A percentile compares a stretch with the other conserved stretches of the same genome.
These are phyloP conservation scores for Andricus curvator DNA, from an alignment of 2,888 invertebrate species.

Conservation along the genomic window DNA sequence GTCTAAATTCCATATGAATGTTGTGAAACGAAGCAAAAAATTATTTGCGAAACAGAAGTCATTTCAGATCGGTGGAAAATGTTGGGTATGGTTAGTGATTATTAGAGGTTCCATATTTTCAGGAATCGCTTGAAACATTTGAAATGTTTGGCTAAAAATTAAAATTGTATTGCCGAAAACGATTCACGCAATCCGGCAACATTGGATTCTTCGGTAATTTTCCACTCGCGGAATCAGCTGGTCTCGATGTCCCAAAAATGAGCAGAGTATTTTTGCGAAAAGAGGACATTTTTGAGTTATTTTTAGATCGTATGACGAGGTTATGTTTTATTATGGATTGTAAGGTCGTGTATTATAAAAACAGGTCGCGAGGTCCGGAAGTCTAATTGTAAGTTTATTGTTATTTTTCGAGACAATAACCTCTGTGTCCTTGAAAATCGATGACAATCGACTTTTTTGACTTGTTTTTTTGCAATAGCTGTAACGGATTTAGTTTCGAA, in stretches of 20 bases:
- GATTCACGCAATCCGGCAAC: neutral
- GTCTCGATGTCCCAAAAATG: slow-evolving; percentile 2
- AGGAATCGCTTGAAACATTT: neutral
- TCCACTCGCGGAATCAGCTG: slow-evolving; percentile 27
- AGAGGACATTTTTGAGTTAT: slow-evolving; percentile 9
- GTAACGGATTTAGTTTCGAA: neutral
- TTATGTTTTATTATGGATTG: neutral
- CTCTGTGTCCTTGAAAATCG: neutral
- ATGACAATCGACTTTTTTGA: neutral
- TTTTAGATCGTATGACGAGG: neutral
- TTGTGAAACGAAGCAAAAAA: too few species aligned
- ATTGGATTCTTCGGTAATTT: slow-evolving; percentile 7
- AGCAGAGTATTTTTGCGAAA: neutral
- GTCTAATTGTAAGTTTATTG: neutral
- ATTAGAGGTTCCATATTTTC: neutral
- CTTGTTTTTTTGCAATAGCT: neutral
- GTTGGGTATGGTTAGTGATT: neutral
- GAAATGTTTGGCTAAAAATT: neutral
- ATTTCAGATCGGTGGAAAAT: neutral
- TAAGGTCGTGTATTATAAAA: neutral
- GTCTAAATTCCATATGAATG: neutral
- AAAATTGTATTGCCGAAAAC: neutral
- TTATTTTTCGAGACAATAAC: neutral
- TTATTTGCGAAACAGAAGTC: neutral
- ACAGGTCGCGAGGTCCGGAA: neutral